These are phyloP conservation scores for Unio pictorum DNA, from an alignment of 2,888 invertebrate genomes.

Conservation along the genomic window DNA sequence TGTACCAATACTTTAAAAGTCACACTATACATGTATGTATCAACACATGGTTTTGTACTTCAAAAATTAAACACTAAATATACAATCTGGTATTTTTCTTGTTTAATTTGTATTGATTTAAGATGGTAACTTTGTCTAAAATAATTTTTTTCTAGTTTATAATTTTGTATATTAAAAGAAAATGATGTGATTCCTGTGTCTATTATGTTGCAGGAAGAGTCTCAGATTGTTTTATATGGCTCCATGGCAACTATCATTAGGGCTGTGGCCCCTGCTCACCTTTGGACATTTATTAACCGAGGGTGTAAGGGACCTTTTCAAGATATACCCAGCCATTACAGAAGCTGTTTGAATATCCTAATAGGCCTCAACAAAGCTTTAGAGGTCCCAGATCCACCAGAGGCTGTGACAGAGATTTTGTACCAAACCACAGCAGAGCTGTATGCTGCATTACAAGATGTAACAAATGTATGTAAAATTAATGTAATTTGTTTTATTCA, in stretches of 20 bases:
- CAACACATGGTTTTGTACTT: too few species aligned
- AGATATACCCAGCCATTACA: background rate
- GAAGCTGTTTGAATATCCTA: constrained; percentile 26
- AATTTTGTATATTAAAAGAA: too few species aligned
- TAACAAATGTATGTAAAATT: constrained; percentile 27
- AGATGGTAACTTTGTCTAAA: too few species aligned
- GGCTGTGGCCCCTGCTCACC: constrained; percentile 30
- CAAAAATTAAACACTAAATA: too few species aligned
- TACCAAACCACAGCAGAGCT: constrained; percentile 38
- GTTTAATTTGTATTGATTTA: too few species aligned
- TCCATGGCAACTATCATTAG: constrained; percentile 41
- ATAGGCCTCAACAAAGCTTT: constrained; percentile 57
- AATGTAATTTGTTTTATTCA: constrained; percentile 1
- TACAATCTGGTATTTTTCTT: too few species aligned
- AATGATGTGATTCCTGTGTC: too few species aligned
- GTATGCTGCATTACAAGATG: constrained; percentile 31
- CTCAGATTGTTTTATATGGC: constrained; percentile 27
- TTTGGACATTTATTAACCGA: constrained; percentile 44
- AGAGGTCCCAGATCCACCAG: constrained; percentile 58
- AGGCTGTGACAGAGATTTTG: constrained; percentile 50
- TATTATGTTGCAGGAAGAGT: constrained; percentile 26
- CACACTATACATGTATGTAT: too few species aligned
- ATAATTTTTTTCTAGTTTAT: too few species aligned
- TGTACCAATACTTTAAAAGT: too few species aligned
- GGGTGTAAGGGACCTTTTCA: constrained; percentile 26